These are phyloP conservation scores for Amphiprion percula DNA, from an alignment of 2,113 vertebrate genomes.

Conservation along the genomic window DNA sequence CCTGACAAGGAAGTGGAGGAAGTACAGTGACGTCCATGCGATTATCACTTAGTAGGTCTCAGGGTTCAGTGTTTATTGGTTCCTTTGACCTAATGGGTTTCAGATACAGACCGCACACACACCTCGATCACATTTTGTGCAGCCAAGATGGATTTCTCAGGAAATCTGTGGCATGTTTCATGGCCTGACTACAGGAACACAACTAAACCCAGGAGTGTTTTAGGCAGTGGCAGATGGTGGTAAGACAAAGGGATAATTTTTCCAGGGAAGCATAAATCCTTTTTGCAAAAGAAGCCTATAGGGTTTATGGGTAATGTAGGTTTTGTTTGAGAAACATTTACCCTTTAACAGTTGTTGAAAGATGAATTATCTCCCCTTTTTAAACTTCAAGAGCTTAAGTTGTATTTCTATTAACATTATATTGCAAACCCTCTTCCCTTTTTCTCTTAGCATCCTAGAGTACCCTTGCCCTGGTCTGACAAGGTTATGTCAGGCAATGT, in stretches of 20 bases:
- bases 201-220: slow-evolving; percentile 9
- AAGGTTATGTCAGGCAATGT: slow-evolving; percentile 85
- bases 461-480: slow-evolving; percentile 85
- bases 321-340: not conserved
- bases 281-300: not conserved
- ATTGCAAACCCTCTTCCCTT: not conserved
- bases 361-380: not conserved
- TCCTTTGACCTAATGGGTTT: not conserved
- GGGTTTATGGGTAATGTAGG: slow-evolving; percentile 8
- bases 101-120: not conserved
- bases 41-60: slow-evolving; percentile 22
- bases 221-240: slow-evolving; percentile 18
- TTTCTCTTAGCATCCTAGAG: slow-evolving; percentile 52
- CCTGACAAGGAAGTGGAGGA: not conserved
- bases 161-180: slow-evolving; percentile 1
- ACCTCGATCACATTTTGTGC: slow-evolving; percentile 4
- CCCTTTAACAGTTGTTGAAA: not conserved
- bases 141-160: not conserved
- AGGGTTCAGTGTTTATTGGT: slow-evolving; percentile 8
- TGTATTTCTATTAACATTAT: slow-evolving; percentile 36
- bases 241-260: slow-evolving; percentile 13
- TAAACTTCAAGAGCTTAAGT: not conserved
- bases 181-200: not conserved
- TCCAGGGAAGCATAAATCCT: slow-evolving; percentile 9
- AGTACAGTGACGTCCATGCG: slow-evolving; percentile 18